Base-by-base conservation (phyloP, 64 coral and sea anemone genomes). In the Actinia tenebrosa region DNA sequence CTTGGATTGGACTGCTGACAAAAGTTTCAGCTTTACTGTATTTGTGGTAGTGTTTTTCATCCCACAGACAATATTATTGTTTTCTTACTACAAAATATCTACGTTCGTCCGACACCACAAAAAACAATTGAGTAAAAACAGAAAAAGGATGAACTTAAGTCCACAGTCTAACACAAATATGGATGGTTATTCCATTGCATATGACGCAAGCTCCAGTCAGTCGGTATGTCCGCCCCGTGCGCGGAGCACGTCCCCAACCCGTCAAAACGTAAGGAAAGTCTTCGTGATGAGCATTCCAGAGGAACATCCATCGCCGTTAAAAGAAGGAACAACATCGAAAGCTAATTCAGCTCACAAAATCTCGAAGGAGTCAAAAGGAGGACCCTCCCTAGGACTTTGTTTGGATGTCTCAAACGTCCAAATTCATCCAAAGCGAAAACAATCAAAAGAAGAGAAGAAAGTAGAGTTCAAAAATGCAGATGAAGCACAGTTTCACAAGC, bases 21-120 rank as follows among this genome's bases (percentile, higher is more conserved):
- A 17, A 46, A 87, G 71, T 19, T 96, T 90, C 71, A 86, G 87
- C 9, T 52, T 84, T 0, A 83, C 80, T 37, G 56, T 96, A 16
- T 78, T 96, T 63, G 64, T 90, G 2, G 60, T 64, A 4, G 79
- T 92, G 37, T 96, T 92, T 64, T 71, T 83, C 15, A 87, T 92
- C 19, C 94, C 94, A 7, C 91, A 89, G 44, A 72, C 61, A 6
- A 64, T 92, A 14, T 93, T 96, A 88, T n/a, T 87, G 5, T 26
- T 90, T 47, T 92, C 88, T 16, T 96, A 96, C 47, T 77, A 23
- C 14, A 83, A 83, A 26, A 96, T 96, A 26, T 56, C 86, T 18
- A 89, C 87, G 20, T 96, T 96, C 84, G 90, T 96, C 22, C 78
- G 82, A 44, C 30, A 45, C 47, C 94, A 96, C 69, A 92, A 92